Conservation (phyloP, 1,140 invertebrate genomes). For the Teleopsis dalmanni region DNA sequence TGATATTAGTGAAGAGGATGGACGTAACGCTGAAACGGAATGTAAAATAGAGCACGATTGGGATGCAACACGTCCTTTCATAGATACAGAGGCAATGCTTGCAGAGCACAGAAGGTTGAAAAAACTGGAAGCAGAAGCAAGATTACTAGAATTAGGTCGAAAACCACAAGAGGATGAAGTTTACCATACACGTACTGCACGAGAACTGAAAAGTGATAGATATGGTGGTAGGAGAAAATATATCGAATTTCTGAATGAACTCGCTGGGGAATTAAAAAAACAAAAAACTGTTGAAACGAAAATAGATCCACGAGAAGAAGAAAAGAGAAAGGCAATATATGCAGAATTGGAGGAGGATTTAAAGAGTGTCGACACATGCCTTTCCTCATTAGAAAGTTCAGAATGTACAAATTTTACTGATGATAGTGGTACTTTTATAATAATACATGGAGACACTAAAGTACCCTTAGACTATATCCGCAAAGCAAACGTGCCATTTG, state of each 20-base stretch:
- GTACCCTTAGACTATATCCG: conserved; percentile 37
- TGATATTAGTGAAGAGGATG: conserved; percentile 17
- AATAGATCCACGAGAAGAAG: conserved; percentile 19
- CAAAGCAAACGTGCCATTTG: conserved; percentile 37
- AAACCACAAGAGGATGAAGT: conserved; percentile 21
- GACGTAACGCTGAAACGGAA: conserved; percentile 27
- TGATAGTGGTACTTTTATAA: conserved; percentile 36
- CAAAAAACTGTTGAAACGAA: conserved; percentile 31
- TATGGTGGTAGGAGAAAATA: conserved; percentile 30
- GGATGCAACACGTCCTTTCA: conserved; percentile 24
- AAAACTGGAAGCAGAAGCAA: conserved; percentile 13
- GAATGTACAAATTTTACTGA: conserved; percentile 33
- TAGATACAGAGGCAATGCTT: conserved; percentile 26
- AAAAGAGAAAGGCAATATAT: conserved; percentile 18
- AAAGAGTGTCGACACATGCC: conserved; percentile 33
- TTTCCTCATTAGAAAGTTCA: conserved; percentile 35
- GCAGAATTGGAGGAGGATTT: conserved; percentile 34
- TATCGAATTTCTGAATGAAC: conserved; percentile 27
- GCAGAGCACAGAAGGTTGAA: too few species aligned
- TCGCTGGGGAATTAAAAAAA: conserved; percentile 21
- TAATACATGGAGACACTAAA: conserved; percentile 32
- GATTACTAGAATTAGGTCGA: conserved; percentile 17
- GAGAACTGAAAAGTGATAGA: conserved; percentile 22
- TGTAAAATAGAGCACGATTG: conserved; percentile 22
- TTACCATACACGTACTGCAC: conserved; percentile 26